These are phyloP conservation scores for Aphaenogaster floridana DNA, from an alignment of 1,140 invertebrate genomes.

Conservation along the genomic window DNA sequence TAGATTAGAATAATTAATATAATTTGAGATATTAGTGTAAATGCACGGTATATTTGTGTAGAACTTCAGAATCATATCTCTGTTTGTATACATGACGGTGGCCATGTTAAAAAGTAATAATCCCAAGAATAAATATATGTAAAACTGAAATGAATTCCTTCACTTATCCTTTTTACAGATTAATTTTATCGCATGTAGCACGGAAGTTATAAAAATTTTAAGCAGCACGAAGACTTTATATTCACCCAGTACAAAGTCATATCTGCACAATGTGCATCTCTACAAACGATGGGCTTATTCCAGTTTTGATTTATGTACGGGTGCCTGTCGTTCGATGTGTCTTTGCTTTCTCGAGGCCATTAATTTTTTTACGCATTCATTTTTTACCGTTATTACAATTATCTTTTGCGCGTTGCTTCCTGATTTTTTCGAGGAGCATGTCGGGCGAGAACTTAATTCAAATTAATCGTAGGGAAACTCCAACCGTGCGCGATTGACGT, in stretches of 20 bases:
- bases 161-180: not conserved
- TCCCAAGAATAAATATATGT: not conserved
- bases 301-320: not conserved
- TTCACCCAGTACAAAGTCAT: not conserved
- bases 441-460: not conserved
- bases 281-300: not conserved
- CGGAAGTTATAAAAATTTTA: not conserved
- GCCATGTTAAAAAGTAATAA: not conserved
- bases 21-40: not conserved
- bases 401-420: not conserved
- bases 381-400: not conserved
- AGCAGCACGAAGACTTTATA: not conserved
- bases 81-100: not conserved
- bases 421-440: not conserved
- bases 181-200: not conserved
- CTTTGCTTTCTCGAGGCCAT: not conserved
- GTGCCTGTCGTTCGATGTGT: not conserved
- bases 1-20: too few species aligned
- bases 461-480: not conserved
- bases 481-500: conserved; percentile 16
- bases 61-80: not conserved
- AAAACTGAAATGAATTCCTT: not conserved
- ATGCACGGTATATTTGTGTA: not conserved
- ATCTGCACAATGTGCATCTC: not conserved
- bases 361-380: not conserved